Conservation (phyloP, 2,888 invertebrate genomes). For the Laspeyria flexula region DNA sequence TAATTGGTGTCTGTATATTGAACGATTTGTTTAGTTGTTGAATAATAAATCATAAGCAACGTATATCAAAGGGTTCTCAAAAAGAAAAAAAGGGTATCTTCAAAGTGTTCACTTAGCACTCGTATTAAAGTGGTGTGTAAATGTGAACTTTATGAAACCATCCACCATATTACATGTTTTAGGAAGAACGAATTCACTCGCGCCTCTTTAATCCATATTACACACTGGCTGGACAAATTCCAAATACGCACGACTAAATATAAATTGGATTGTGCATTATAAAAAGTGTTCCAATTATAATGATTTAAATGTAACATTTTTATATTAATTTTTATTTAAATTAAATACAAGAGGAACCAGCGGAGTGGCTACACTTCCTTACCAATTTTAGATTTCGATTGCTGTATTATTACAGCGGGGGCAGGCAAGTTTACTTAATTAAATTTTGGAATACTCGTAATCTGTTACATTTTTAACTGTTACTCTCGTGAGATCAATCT, state of each 20-base stretch:
- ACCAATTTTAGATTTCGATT: too few relatives aligned
- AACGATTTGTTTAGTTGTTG: slow-evolving; percentile 57
- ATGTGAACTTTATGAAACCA: slow-evolving; percentile 49
- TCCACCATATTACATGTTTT: slow-evolving; percentile 31
- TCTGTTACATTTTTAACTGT: too few relatives aligned
- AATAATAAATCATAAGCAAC: slow-evolving; percentile 74
- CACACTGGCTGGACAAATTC: slow-evolving; percentile 18
- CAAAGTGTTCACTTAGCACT: slow-evolving; percentile 69
- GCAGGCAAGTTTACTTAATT: too few relatives aligned
- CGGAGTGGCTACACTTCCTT: too few relatives aligned
- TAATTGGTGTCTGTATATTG: slow-evolving; percentile 43
- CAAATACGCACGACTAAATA: slow-evolving; percentile 14
- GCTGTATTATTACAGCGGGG: too few relatives aligned
- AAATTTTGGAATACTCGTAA: too few relatives aligned
- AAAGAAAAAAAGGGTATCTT: slow-evolving; percentile 71
- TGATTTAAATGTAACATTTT: neutral
- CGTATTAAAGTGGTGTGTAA: slow-evolving; percentile 62
- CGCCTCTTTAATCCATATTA: slow-evolving; percentile 17
- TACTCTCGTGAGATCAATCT: too few relatives aligned
- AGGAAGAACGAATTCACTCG: slow-evolving; percentile 17
- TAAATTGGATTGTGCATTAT: slow-evolving; percentile 9
- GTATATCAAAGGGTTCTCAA: too few relatives aligned
- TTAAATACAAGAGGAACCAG: too few relatives aligned
- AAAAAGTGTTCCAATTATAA: neutral
- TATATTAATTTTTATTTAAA: too few relatives aligned